These are phyloP conservation scores for Silurus meridionalis DNA, from an alignment of 2,113 vertebrate species.

Conservation along the genomic window DNA sequence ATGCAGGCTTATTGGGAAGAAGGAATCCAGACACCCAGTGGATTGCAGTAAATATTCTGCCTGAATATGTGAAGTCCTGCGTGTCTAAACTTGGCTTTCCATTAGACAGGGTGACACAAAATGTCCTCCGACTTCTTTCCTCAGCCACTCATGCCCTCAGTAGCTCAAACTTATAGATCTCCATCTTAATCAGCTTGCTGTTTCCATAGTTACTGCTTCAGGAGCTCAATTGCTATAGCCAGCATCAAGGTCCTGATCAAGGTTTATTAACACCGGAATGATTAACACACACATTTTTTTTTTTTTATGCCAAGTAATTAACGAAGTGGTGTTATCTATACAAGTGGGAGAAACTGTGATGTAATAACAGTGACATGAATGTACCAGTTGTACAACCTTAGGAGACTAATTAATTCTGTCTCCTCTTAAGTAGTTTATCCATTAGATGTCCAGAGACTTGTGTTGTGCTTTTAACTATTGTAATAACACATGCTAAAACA, in stretches of 20 bases:
- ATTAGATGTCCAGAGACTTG: neutral
- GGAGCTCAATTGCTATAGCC: slow-evolving; percentile 6
- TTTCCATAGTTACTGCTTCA: slow-evolving; percentile 37
- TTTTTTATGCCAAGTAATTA: slow-evolving; percentile 34
- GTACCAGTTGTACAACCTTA: slow-evolving; percentile 19
- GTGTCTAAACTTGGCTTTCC: slow-evolving; percentile 4
- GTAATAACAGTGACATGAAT: slow-evolving; percentile 32
- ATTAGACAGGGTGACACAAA: slow-evolving; percentile 28
- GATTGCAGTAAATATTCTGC: slow-evolving; percentile 35
- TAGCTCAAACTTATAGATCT: slow-evolving; percentile 30
- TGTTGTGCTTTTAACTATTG: slow-evolving; percentile 29
- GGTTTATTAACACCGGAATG: slow-evolving; percentile 47
- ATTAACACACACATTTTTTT: slow-evolving; percentile 40
- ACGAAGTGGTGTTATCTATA: slow-evolving; percentile 24
- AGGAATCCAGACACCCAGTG: slow-evolving; percentile 30
- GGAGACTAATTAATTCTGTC: slow-evolving; percentile 24
- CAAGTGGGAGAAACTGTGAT: neutral
- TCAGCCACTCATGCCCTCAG: slow-evolving; percentile 6
- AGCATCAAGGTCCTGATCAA: slow-evolving; percentile 4
- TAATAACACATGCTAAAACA: neutral
- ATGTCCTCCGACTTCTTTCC: slow-evolving; percentile 3
- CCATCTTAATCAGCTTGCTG: slow-evolving; percentile 46
- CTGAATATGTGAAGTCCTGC: neutral
- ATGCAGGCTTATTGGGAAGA: neutral
- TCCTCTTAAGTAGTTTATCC: slow-evolving; percentile 36